Percentiles rank a stretch among this genome's conserved stretches.
phyloP scores from a whole-genome alignment of 2,888 invertebrate genomes.

The Yponomeuta plumbellus region DNA sequence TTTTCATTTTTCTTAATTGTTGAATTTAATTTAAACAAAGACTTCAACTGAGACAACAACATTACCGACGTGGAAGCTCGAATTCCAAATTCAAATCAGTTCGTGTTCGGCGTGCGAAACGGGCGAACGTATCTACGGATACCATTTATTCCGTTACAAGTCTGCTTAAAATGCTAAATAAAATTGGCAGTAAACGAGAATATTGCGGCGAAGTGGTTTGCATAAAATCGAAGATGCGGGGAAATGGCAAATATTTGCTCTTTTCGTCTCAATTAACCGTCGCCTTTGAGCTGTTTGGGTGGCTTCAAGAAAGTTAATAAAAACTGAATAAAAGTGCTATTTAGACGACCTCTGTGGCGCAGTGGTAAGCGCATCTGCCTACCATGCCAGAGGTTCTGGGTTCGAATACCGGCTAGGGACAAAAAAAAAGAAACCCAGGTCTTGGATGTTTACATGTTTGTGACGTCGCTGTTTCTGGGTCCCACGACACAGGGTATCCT shows the following conservation, averaged over 20 bases:
- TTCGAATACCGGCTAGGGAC: too few species aligned
- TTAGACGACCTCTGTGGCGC: too few species aligned
- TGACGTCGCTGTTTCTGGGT: too few species aligned
- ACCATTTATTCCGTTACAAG: slow-evolving; percentile 65
- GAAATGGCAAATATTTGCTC: slow-evolving; percentile 1
- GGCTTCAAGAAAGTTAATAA: background rate
- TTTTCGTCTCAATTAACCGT: background rate
- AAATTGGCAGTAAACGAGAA: background rate
- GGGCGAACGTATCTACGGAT: slow-evolving; percentile 53
- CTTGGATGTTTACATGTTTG: too few species aligned
- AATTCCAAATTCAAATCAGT: slow-evolving; percentile 73
- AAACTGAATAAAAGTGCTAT: too few species aligned
- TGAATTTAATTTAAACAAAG: background rate
- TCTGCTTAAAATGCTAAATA: slow-evolving; percentile 65
- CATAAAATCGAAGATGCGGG: background rate
- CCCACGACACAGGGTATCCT: too few species aligned
- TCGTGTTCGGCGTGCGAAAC: slow-evolving; percentile 65
- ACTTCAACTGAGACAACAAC: slow-evolving; percentile 20
- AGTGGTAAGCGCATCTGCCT: too few species aligned
- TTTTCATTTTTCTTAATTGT: too few species aligned
- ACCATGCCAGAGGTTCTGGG: too few species aligned
- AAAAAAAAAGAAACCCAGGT: too few species aligned
- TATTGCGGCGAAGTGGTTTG: background rate
- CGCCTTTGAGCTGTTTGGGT: background rate
- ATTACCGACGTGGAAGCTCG: slow-evolving; percentile 45